Evolutionary conservation across 2,113 vertebrate genomes (phyloP), one percentile per base, ranked within the genome.

Genomic region (Pseudorhombus dupliciocellatus): DNA sequence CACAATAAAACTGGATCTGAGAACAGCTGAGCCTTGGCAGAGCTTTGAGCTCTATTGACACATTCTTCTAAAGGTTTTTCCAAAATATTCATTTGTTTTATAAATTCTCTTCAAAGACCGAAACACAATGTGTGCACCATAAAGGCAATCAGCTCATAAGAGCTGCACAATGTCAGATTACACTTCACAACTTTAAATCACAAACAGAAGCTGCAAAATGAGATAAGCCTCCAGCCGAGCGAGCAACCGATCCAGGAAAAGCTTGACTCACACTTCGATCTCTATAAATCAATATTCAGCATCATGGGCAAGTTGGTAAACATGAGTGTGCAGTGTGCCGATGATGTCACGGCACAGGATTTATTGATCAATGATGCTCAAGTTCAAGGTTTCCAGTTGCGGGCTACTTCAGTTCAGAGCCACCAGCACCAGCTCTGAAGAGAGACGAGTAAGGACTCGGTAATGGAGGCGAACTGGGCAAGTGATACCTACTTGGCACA

Each of bases 401-500:
- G 0, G 21, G 54, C 44, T n/a, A 64, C 24, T 64, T 5, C 0
- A 15, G 65, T 62, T 75, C 52, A 44, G 71, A 54, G 72, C 40
- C 20, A 1, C 55, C 15, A 18, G 14, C 50, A 14, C 28, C 59
- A 14, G 53, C 48, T 53, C 7, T 46, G 46, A 60, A 53, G 0
- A 3, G 25, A 63, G 70, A 63, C 21, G 7, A 7, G 25, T 16
- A 30, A 73, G 24, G 56, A 70, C 62, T 58, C 14, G 0, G 55
- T 79, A 57, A 84, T 64, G 66, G 84, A 80, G 74, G 79, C 37
- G 44, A 77, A 73, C 57, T 16, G 59, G 66, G 24, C 65, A 42
- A 79, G 80, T 24, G 82, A 81, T 79, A 77, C 75, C 77, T 55
- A 21, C 70, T 79, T 73, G 77, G 62, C 59, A 48, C 60, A 34